Conservation (phyloP, 2,113 vertebrate genomes). For the Paedocypris sp. region DNA sequence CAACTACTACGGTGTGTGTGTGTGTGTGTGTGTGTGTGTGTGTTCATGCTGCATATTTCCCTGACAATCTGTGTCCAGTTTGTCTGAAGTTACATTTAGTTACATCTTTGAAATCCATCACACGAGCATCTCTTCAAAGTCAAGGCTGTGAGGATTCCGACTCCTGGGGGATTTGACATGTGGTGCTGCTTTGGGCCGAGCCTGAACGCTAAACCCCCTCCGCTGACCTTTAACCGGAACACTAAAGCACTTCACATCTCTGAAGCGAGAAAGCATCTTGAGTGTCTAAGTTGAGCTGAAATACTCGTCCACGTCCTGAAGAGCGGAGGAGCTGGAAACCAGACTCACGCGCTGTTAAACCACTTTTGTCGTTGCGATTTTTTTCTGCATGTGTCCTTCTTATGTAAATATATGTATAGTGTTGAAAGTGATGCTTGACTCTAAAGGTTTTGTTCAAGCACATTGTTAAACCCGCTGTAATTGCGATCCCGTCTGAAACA, state of each 20-base stretch:
- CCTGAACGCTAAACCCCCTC: constrained; percentile 16
- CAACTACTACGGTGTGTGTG: too few relatives aligned
- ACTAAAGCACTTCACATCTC: neutral
- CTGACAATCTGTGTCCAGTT: neutral
- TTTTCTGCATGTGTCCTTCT: too few relatives aligned
- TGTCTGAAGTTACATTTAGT: constrained; percentile 10
- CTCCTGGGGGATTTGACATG: constrained; percentile 31
- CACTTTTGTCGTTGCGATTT: too few relatives aligned
- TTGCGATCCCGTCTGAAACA: too few relatives aligned
- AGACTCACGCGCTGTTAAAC: too few relatives aligned
- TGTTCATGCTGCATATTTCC: too few relatives aligned
- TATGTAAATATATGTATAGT: too few relatives aligned
- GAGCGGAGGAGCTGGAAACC: too few relatives aligned
- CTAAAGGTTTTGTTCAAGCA: too few relatives aligned
- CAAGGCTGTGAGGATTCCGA: constrained; percentile 2
- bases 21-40: neutral
- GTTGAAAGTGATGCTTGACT: too few relatives aligned
- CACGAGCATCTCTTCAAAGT: constrained; percentile 13
- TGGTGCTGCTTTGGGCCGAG: constrained; percentile 27
- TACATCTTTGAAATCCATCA: constrained; percentile 12
- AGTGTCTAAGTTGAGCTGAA: neutral
- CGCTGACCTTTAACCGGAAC: constrained; percentile 12
- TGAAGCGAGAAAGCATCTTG: neutral
- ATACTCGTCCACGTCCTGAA: neutral
- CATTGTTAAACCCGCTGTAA: too few relatives aligned